Evolutionary conservation across 2,113 vertebrate genomes (phyloP), one percentile per base, ranked within the genome.

Genomic region (Desmodus rotundus): DNA sequence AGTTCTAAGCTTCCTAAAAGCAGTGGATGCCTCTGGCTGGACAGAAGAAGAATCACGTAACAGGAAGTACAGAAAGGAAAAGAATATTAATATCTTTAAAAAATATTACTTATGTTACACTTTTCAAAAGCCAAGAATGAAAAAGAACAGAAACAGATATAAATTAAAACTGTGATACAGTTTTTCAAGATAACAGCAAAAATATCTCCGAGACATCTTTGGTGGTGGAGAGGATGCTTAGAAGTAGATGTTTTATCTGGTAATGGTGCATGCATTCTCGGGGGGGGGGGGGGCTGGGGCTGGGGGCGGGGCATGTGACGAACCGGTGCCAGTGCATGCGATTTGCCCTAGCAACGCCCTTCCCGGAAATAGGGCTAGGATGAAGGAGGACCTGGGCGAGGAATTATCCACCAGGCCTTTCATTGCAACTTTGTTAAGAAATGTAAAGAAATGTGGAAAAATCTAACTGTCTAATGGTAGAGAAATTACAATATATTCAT

Each of bases 111-210:
- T 56, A 72, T 47, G 68, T 50, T 86, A 91, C 12, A 95, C 26
- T 93, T 93, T 92, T 67, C 74, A 86, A 84, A 96, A 93, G 65
- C 63, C 82, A 63, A 54, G 68, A 95, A 96, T 96, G 78, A 61
- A 94, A 98, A 97, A 88, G 94, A 82, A 89, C 82, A 95, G 87
- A 92, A 88, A 96, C 41, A 83, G 73, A 70, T 94, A 22, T 89
- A 96, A 96, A 96, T 96, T 96, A 94, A 95, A 97, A 95, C 95
- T 96, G 72, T 97, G 93, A 95, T 96, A 93, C 43, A 87, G 72
- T 58, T 94, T 89, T 95, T 93, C 38, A 68, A 89, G 72, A 87
- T 89, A 91, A 96, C 58, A 38, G 68, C 68, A 94, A 94, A 93
- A 63, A 58, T 56, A 56, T 61, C 74, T 94, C 88, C 63, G 43